Base-by-base conservation (phyloP, 2,113 vertebrate genomes). In the Prunella himalayana region DNA sequence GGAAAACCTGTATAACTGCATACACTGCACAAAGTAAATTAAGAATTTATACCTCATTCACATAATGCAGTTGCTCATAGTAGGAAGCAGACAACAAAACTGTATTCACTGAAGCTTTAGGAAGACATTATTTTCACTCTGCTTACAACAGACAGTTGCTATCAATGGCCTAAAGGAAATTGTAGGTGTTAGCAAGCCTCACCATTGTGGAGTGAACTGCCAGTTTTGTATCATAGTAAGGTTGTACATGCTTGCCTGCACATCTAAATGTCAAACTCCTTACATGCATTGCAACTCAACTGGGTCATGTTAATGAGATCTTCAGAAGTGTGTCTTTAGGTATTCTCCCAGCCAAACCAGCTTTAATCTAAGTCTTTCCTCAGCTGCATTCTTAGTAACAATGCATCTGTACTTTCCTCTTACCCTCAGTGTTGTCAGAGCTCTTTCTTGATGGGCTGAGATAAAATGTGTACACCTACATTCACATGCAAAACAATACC, bases 1-100 rank as follows among this genome's bases (percentile, higher is more conserved):
- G 63, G 78, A 85, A 92, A 94, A 95, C 82, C 87, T 94, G 87
- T 92, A 69, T 69, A 80, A 91, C 87, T 95, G 87, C 89, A 65
- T 86, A 80, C 1, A 1, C 56, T 93, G 81, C 85, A 72, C 71
- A 59, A 92, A 91, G n/a, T 77, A 92, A 91, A 92, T 85, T 60
- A 95, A 57, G 75, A 77, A 94, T 88, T 90, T 88, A 72, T 69
- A 82, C 24, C 27, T 89, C 51, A 24, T 86, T 84, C 86, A 65
- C 44, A 33, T 85, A 79, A 85, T 57, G 75, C 45, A 66, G 57
- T 76, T 95, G 49, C 90, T 91, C 12, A 1, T 45, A 69, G n/a
- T 35, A 72, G 70, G 59, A 85, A 91, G 61, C n/a, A 76, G 73
- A 60, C 51, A 79, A 41, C 11, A 70, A n/a, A 50, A 63, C 9